A percentile compares a stretch with the other conserved stretches of the same genome.
Conservation (phyloP, 2,888 invertebrate species). For the Drosophila anomelani region DNA sequence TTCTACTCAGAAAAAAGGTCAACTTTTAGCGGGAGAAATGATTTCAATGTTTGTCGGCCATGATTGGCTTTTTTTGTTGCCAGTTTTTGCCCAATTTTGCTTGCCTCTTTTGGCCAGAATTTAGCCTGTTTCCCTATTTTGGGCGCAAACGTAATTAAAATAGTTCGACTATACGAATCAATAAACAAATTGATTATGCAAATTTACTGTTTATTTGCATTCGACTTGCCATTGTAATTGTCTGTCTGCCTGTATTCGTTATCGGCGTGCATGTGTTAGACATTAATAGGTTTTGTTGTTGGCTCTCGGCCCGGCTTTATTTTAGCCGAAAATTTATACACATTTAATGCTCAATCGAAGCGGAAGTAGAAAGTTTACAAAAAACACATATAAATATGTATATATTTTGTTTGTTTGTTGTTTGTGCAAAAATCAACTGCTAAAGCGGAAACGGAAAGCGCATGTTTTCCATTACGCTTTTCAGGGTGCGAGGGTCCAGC, state of each 20-base stretch:
- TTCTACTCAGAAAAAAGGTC: conserved; percentile 7
- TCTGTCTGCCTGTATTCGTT: conserved; percentile 19
- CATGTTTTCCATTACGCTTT: conserved; percentile 54
- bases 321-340: conserved; percentile 61
- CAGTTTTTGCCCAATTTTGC: conserved; percentile 25
- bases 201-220: conserved; percentile 75
- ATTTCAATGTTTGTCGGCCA: conserved; percentile 33
- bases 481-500: background rate
- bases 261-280: conserved; percentile 53
- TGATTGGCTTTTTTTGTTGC: conserved; percentile 30
- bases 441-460: conserved; percentile 69
- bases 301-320: conserved; percentile 28
- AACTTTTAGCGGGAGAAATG: conserved; percentile 18
- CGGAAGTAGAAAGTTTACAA: conserved; percentile 66
- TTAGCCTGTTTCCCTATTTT: background rate
- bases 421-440: conserved; percentile 51
- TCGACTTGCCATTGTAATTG: conserved; percentile 52
- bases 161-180: conserved; percentile 72
- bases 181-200: conserved; percentile 79
- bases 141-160: conserved; percentile 72
- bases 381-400: conserved; percentile 11
- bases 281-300: conserved; percentile 75
- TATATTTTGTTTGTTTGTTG: conserved; percentile 23
- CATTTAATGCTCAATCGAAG: conserved; percentile 74
- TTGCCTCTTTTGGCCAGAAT: background rate